phyloP scores from a whole-genome alignment of 2,113 vertebrate genomes.

The Tyto alba region DNA sequence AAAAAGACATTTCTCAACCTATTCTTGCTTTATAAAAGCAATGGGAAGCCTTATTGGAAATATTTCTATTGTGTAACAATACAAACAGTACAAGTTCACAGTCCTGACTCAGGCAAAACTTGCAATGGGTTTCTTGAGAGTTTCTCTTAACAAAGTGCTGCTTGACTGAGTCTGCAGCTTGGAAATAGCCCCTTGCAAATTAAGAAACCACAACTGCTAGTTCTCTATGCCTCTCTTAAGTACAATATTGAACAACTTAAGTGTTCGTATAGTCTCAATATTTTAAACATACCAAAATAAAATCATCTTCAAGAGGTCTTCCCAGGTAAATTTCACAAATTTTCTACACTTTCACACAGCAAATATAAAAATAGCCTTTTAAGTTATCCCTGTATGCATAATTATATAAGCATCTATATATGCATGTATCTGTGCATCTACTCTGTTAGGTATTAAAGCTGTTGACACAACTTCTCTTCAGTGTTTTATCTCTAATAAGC shows the following conservation, averaged over 20 bases:
- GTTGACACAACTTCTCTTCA: not conserved
- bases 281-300: not conserved
- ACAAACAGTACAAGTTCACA: not conserved
- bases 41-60: not conserved
- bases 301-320: not conserved
- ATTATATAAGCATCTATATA: not conserved
- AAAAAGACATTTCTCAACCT: not conserved
- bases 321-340: not conserved
- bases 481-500: not conserved
- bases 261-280: not conserved
- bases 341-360: not conserved
- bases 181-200: slow-evolving; percentile 17
- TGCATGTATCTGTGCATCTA: not conserved
- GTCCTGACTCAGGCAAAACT: not conserved
- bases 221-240: not conserved
- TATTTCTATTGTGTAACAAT: not conserved
- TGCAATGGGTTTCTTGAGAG: not conserved
- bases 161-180: not conserved
- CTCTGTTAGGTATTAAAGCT: not conserved
- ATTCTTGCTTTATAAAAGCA: not conserved
- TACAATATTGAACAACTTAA: not conserved
- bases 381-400: not conserved
- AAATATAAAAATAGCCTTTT: not conserved
- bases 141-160: not conserved
- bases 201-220: not conserved